Conservation (phyloP, 1,140 invertebrate genomes). For the Atta colombica region DNA sequence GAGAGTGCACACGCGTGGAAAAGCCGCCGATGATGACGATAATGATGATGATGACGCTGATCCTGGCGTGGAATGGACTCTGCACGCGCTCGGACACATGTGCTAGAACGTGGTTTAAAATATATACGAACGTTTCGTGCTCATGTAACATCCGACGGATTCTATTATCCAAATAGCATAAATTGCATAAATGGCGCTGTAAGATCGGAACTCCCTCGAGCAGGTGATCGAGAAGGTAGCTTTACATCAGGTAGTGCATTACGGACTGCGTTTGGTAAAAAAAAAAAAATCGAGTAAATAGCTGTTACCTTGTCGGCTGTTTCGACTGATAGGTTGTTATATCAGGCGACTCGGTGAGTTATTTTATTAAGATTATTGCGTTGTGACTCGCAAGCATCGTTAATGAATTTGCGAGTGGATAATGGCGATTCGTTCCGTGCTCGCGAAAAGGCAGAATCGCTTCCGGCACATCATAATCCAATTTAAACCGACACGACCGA, state of each 20-base stretch:
- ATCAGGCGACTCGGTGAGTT: not conserved
- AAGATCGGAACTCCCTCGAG: constrained; percentile 17
- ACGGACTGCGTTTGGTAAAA: not conserved
- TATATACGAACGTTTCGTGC: constrained; percentile 26
- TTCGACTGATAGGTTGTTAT: not conserved
- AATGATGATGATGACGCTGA: constrained; percentile 73
- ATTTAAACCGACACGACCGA: constrained; percentile 27
- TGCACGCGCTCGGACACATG: constrained; percentile 51
- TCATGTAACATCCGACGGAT: constrained; percentile 26
- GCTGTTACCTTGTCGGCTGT: not conserved
- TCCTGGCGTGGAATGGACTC: constrained; percentile 61
- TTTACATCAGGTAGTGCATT: constrained; percentile 13
- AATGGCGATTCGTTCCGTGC: constrained; percentile 21
- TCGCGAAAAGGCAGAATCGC: constrained; percentile 6
- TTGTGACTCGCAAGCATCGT: not conserved
- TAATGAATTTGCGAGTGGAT: constrained; percentile 45
- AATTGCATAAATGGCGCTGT: constrained; percentile 35
- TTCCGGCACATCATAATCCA: constrained; percentile 32
- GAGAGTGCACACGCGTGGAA: constrained; percentile 48
- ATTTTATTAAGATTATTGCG: constrained; percentile 35
- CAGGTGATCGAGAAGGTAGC: constrained; percentile 4
- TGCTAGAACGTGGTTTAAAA: constrained; percentile 42
- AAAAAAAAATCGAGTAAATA: constrained; percentile 13
- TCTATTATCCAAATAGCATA: constrained; percentile 50
- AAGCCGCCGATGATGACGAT: constrained; percentile 70